Evolutionary conservation across 2,113 vertebrate species (phyloP).

Genomic region (Pandion haliaetus): DNA sequence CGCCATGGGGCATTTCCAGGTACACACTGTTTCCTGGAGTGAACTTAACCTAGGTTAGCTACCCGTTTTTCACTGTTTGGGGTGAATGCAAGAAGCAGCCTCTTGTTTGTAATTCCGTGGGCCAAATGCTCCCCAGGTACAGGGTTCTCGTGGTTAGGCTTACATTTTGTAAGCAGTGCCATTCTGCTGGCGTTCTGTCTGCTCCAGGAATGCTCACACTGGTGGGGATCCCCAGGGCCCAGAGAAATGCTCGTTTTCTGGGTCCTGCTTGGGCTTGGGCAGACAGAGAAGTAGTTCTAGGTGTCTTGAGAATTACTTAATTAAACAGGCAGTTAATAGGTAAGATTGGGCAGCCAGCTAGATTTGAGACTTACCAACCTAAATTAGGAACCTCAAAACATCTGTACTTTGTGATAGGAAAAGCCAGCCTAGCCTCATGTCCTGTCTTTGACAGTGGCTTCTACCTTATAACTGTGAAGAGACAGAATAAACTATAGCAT

Average conservation of each 20-base stretch:
- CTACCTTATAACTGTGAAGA: neutral
- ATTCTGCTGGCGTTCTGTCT: neutral
- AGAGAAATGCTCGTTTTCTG: neutral
- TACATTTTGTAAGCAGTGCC: neutral
- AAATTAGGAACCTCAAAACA: neutral
- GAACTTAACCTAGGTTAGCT: neutral
- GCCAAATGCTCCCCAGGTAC: accelerated
- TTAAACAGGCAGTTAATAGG: neutral
- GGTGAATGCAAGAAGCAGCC: neutral
- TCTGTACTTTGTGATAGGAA: neutral
- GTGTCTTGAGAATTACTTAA: neutral
- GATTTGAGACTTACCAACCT: neutral
- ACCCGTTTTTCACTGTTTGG: neutral
- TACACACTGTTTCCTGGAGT: neutral
- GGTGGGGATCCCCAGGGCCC: neutral
- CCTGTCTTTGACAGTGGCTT: neutral
- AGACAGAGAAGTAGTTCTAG: neutral
- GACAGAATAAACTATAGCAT: neutral
- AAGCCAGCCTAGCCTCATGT: neutral
- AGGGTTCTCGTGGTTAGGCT: neutral
- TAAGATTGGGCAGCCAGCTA: neutral
- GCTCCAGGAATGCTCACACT: neutral
- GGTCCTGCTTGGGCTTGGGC: neutral
- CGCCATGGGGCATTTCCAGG: neutral
- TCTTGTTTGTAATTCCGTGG: neutral